Evolutionary conservation across 1,140 invertebrate species (phyloP), one percentile per base, ranked within the genome.

Genomic region (Papilio polyxenes): DNA sequence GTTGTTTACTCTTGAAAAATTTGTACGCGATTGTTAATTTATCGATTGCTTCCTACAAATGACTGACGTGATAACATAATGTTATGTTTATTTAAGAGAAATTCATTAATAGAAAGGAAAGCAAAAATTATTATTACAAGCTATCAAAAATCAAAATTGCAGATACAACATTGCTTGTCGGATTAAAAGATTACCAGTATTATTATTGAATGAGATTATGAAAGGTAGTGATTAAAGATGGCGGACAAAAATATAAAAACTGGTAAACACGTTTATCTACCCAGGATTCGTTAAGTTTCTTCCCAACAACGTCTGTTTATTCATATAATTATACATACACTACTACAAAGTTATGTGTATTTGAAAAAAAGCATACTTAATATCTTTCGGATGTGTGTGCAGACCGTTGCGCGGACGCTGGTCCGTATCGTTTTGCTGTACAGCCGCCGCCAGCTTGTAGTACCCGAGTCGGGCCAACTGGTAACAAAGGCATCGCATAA

Each of bases 381-480:
- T 92, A 82, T 94, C 92, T 81, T 92, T 94, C 20, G 91, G 90
- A 23, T 88, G 87, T 15, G 89, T 84, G 20, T 89, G 88, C 74
- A 93, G 84, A 40, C 94, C 94, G 92, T 95, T 95, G 83, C 91
- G 92, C 82, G 91, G 72, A 85, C 91, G 89, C 88, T 91, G 89
- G 85, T 92, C 93, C 69, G 89, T 89, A 81, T 93, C 90, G 8
- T 86, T 86, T 82, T 91, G 91, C 82, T 91, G 91, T 82, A 90
- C 92, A 5, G 92, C 92, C 76, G 92, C 94, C 88, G 93, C 91
- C 93, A 95, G 91, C 83, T 95, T 95, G 91, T 94, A 94, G 87
- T 94, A 95, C 88, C 94, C 94, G 85, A 95, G 89, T 62, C 94
- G 93, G 89, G 94, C 90, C 81, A 95, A 89, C 94, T 95, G 84